phyloP scores from a whole-genome alignment of 2,113 vertebrate species.

The Microtus pennsylvanicus region DNA sequence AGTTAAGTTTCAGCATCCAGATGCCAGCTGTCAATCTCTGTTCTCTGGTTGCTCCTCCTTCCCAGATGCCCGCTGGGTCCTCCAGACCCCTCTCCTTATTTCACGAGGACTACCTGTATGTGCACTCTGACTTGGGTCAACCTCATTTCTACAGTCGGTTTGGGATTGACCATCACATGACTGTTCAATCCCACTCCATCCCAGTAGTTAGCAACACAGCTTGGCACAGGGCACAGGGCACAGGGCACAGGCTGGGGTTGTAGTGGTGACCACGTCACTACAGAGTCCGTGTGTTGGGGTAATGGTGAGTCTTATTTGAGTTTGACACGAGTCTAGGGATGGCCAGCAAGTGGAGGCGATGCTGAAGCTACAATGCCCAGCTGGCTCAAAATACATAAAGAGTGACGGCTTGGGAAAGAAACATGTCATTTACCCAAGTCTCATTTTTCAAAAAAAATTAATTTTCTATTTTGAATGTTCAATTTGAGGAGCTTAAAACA shows the following conservation, averaged over 20 bases:
- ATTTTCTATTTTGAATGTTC: conserved; percentile 31
- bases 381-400: background rate
- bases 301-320: background rate
- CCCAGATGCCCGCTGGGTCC: background rate
- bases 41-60: background rate
- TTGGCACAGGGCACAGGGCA: background rate
- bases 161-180: background rate
- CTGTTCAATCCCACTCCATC: background rate
- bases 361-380: background rate
- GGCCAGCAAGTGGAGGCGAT: background rate
- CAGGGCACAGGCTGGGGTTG: background rate
- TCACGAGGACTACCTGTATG: background rate
- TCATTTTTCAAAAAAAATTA: background rate
- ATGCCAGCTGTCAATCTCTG: background rate
- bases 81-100: background rate
- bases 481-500: conserved; percentile 39
- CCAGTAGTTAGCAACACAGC: background rate
- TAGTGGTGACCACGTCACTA: background rate
- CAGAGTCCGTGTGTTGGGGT: background rate
- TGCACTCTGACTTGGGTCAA: background rate
- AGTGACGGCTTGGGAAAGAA: background rate
- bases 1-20: background rate
- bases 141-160: background rate
- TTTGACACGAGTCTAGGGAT: background rate
- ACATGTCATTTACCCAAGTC: background rate